Evolutionary conservation across 2,888 invertebrate genomes (phyloP), one percentile per base, ranked within the genome.

Genomic region (Oeneis ivallda): DNA sequence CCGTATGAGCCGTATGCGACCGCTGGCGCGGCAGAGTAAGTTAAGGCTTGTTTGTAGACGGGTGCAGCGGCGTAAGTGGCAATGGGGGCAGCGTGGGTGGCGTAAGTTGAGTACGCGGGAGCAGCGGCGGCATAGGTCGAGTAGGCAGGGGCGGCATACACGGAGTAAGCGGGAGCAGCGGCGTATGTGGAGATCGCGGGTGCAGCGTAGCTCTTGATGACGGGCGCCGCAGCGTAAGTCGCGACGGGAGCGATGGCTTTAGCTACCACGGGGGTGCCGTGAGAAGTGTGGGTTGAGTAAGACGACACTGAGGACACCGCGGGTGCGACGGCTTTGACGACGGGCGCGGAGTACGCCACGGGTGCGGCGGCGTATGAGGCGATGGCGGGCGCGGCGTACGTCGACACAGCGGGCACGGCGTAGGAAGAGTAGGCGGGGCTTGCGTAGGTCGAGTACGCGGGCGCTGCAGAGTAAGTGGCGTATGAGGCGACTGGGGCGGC

Each of bases 141-240:
- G 68, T 93, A 92, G 75, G 72, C 71, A 13, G 75, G 73, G 13
- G 62, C 62, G 45, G 94, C 94, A 65, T 91, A 70, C 34, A 74
- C 93, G 15, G 72, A 72, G 47, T 93, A 93, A 67, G 86, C 87
- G 53, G 92, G 88, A 52, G 76, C 80, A 58, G 79, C 68, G 53
- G 79, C 68, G 50, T 65, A 68, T 65, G 92, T 92, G 34, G 81
- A 75, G 70, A 77, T 75, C 26, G 79, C 76, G 41, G 79, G 77
- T 34, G 94, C 93, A 49, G 89, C 87, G 79, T 92, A 92, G 61
- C 87, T 80, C 57, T 93, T 79, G 68, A 86, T 85, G 37, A 77
- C 71, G 39, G 79, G 76, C n/a, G 80, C 76, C 72, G 94, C 93
- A 37, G 92, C 92, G 84, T 93, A 93, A 26, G 90, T 79, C 70